Percentiles rank a stretch among this genome's conserved stretches.
phyloP scores from a whole-genome alignment of 2,888 invertebrate genomes.

The Acronicta leporina region DNA sequence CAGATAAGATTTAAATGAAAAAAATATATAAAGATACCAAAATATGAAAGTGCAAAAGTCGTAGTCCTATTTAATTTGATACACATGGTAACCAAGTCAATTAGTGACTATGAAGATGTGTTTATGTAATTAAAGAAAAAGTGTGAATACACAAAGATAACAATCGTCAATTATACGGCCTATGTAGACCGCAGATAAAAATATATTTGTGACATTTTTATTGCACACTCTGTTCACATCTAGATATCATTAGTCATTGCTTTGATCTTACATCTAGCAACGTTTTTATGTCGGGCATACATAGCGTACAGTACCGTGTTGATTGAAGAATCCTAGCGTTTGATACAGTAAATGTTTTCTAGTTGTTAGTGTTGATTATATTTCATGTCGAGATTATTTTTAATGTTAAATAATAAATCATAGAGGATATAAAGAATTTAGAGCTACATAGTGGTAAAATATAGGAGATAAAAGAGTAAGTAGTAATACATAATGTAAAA shows the following conservation, averaged over 20 bases:
- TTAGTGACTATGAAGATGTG: slow-evolving; percentile 42
- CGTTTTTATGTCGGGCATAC: slow-evolving; percentile 78
- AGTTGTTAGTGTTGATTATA: slow-evolving; percentile 48
- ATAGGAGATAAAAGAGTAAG: slow-evolving; percentile 16
- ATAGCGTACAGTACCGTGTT: slow-evolving; percentile 67
- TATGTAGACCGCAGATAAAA: slow-evolving; percentile 71
- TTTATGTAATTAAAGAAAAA: slow-evolving; percentile 49
- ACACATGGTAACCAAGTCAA: slow-evolving; percentile 26
- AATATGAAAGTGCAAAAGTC: slow-evolving; percentile 3
- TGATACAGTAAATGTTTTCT: slow-evolving; percentile 53
- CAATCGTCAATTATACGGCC: slow-evolving; percentile 70
- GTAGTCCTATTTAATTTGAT: slow-evolving; percentile 7
- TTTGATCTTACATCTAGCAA: slow-evolving; percentile 85
- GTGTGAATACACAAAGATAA: slow-evolving; percentile 58
- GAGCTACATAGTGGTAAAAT: slow-evolving; percentile 15
- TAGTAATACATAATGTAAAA: slow-evolving; percentile 11
- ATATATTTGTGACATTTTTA: slow-evolving; percentile 81
- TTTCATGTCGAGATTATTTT: slow-evolving; percentile 47
- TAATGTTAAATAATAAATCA: slow-evolving; percentile 42
- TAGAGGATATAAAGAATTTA: slow-evolving; percentile 15
- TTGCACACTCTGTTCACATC: slow-evolving; percentile 83
- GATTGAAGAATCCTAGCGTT: slow-evolving; percentile 47
- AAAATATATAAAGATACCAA: slow-evolving; percentile 11
- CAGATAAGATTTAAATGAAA: slow-evolving; percentile 12
- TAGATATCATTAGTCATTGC: slow-evolving; percentile 83